Conservation (phyloP, 2,888 invertebrate species). For the Sussaba pulchella region DNA sequence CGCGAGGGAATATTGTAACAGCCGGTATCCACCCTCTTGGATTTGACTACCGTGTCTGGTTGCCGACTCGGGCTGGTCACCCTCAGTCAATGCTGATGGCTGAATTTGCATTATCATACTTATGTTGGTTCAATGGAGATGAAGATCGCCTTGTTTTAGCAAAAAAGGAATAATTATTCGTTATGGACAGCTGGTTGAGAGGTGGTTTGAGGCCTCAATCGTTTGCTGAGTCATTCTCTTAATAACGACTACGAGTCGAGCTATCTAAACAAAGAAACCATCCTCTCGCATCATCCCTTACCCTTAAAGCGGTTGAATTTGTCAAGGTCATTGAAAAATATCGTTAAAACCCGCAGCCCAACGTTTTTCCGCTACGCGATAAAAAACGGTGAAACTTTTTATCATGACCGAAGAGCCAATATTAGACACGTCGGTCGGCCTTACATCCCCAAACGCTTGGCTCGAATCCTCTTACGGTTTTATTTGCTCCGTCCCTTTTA, state of each 20-base stretch:
- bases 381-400: neutral
- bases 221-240: too few species aligned
- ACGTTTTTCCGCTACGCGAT: neutral
- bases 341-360: neutral
- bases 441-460: conserved; percentile 10
- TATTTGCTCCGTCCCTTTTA: conserved; percentile 32
- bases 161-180: neutral
- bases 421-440: neutral
- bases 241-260: neutral
- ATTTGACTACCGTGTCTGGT: conserved; percentile 32
- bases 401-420: neutral
- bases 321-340: neutral
- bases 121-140: neutral
- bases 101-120: neutral
- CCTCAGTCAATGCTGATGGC: neutral
- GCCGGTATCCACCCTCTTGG: conserved; percentile 51
- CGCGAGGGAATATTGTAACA: conserved; percentile 61
- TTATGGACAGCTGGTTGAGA: too few species aligned
- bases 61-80: neutral
- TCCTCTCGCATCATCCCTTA: neutral
- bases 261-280: conserved; percentile 6
- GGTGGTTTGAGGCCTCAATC: too few species aligned
- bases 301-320: neutral
- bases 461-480: conserved; percentile 5
- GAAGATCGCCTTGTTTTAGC: neutral